Conservation (phyloP, 2,888 invertebrate species). For the Leucozona laternaria region DNA sequence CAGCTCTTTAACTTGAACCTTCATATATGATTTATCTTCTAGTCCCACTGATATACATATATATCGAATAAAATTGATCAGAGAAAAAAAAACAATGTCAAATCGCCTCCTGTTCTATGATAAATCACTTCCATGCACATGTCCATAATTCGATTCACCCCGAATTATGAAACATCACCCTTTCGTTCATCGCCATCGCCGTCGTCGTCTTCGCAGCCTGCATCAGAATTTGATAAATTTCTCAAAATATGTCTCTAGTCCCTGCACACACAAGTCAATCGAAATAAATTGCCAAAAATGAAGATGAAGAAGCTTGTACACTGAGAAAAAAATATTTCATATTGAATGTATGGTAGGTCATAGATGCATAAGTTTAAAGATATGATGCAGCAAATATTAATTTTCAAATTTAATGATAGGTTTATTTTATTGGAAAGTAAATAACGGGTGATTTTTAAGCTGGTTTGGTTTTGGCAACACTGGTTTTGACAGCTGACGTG, state of each 20-base stretch:
- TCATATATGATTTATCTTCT: not conserved
- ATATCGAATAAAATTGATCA: constrained; percentile 11
- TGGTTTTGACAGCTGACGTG: too few relatives aligned
- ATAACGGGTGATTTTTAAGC: too few relatives aligned
- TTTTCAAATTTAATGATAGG: too few relatives aligned
- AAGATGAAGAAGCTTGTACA: constrained; percentile 8
- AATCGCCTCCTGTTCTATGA: constrained; percentile 39
- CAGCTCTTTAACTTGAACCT: not conserved
- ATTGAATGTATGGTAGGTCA: too few relatives aligned
- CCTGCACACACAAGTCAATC: constrained; percentile 48
- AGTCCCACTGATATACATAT: not conserved
- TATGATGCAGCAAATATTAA: too few relatives aligned
- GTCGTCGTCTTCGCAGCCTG: constrained; percentile 57
- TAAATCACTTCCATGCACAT: constrained; percentile 66
- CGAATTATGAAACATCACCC: constrained; percentile 40
- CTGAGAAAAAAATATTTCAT: too few relatives aligned
- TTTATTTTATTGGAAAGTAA: too few relatives aligned
- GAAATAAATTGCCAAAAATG: constrained; percentile 61
- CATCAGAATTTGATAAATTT: constrained; percentile 72
- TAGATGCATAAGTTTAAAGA: too few relatives aligned
- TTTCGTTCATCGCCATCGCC: constrained; percentile 33
- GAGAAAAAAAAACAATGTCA: constrained; percentile 12
- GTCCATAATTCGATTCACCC: constrained; percentile 50
- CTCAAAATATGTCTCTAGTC: constrained; percentile 61
- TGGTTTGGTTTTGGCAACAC: too few relatives aligned